phyloP scores from a whole-genome alignment of 2,113 vertebrate genomes.

The Galemys pyrenaicus region DNA sequence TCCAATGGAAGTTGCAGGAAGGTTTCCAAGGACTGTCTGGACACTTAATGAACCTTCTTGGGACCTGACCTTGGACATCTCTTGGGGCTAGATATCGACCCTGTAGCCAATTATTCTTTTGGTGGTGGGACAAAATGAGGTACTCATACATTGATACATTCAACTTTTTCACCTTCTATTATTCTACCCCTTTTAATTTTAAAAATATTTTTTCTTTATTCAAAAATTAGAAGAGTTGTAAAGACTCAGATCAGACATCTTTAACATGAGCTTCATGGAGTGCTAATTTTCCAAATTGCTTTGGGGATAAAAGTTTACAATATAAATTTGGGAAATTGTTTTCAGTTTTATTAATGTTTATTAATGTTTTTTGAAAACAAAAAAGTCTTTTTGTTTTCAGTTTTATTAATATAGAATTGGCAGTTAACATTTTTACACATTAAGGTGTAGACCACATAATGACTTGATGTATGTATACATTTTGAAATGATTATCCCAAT shows the following conservation, averaged over 20 bases:
- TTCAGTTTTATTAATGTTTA: not conserved
- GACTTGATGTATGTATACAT: not conserved
- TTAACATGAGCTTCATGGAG: not conserved
- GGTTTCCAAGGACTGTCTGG: not conserved
- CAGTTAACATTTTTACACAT: not conserved
- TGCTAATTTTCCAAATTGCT: conserved; percentile 3
- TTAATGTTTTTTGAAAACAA: too few species aligned
- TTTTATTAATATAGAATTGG: not conserved
- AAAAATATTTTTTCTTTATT: conserved; percentile 33
- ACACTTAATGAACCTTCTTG: not conserved
- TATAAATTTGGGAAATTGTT: not conserved
- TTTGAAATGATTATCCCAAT: not conserved
- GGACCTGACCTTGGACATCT: not conserved
- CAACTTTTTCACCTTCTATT: not conserved
- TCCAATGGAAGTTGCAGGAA: not conserved
- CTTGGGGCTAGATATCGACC: too few species aligned
- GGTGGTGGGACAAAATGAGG: not conserved
- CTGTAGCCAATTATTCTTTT: not conserved
- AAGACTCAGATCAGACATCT: not conserved
- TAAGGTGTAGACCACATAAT: not conserved
- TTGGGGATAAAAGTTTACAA: not conserved
- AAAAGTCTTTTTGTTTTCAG: not conserved
- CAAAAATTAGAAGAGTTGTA: conserved; percentile 18
- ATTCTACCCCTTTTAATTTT: not conserved
- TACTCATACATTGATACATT: not conserved